Percentiles rank a stretch among this genome's conserved stretches.
Evolutionary conservation across 2,888 invertebrate species (phyloP).

Genomic region (Aphidoletes aphidimyza): DNA sequence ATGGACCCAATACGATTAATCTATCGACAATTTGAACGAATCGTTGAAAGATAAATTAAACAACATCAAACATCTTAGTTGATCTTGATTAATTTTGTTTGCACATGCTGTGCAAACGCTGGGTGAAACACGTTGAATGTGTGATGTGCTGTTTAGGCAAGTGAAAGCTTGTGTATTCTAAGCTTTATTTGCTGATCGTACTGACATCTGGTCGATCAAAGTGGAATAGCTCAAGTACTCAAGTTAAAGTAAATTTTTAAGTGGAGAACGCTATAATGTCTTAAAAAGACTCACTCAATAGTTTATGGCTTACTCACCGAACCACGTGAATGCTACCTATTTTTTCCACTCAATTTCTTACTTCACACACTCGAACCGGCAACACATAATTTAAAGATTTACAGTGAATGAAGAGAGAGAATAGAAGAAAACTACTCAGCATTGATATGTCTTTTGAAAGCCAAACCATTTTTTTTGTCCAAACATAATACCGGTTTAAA

Average conservation of each 20-base stretch:
- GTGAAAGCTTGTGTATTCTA: neutral
- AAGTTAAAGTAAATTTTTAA: neutral
- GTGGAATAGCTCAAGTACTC: too few relatives aligned
- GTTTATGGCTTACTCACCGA: too few relatives aligned
- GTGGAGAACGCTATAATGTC: neutral
- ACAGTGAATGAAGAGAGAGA: neutral
- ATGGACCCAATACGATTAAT: neutral
- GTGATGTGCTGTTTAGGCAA: neutral
- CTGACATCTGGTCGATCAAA: conserved; percentile 24
- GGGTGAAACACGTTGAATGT: neutral
- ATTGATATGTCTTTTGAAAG: neutral
- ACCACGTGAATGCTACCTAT: neutral
- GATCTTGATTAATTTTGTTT: neutral
- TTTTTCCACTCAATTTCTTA: neutral
- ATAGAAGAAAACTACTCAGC: neutral
- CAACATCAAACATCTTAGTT: neutral
- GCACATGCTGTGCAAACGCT: neutral
- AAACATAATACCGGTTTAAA: neutral
- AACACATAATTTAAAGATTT: neutral
- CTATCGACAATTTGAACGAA: conserved; percentile 1
- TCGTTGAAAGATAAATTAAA: conserved; percentile 32
- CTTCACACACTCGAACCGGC: neutral
- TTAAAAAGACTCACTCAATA: too few relatives aligned
- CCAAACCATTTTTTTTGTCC: neutral
- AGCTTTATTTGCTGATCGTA: conserved; percentile 17